A percentile compares a stretch with the other conserved stretches of the same genome.
These are phyloP conservation scores for Pachypanchax playfairii DNA, from an alignment of 2,113 vertebrate genomes.

Conservation along the genomic window DNA sequence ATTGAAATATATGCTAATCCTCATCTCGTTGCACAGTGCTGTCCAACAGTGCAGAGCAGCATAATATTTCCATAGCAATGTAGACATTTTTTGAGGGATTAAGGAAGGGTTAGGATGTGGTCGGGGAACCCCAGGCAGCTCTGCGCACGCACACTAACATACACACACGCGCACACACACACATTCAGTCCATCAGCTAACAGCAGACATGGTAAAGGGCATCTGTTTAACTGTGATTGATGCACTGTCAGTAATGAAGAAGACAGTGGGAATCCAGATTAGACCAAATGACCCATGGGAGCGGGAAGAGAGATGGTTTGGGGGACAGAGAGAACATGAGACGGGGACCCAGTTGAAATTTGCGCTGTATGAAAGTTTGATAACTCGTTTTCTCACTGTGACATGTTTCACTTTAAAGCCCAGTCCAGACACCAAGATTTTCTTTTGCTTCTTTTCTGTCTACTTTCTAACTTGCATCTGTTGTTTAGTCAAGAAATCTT, in stretches of 20 bases:
- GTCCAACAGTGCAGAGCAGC: constrained; percentile 33
- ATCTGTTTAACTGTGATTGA: constrained; percentile 68
- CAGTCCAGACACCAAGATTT: constrained; percentile 1
- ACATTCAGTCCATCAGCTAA: constrained; percentile 43
- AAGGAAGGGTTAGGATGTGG: constrained; percentile 49
- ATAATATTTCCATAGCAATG: constrained; percentile 55
- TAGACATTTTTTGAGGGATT: constrained; percentile 63
- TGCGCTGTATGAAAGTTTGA: constrained; percentile 62
- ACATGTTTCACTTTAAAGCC: constrained; percentile 50
- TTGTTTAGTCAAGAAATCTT: constrained; percentile 55
- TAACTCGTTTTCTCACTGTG: constrained; percentile 56
- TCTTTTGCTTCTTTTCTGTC: constrained; percentile 11
- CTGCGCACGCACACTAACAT: constrained; percentile 11
- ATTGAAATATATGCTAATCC: constrained; percentile 74
- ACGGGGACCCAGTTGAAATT: constrained; percentile 26
- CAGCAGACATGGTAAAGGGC: constrained; percentile 39
- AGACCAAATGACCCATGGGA: constrained; percentile 61
- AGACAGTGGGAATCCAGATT: constrained; percentile 72
- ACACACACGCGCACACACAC: constrained; percentile 25
- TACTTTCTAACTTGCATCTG: constrained; percentile 40
- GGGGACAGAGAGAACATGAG: constrained; percentile 11
- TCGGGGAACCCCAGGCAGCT: constrained; percentile 41
- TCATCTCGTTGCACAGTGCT: constrained; percentile 20
- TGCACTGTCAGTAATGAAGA: constrained; percentile 64
- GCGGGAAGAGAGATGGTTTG: constrained; percentile 43